Evolutionary conservation across 2,888 invertebrate genomes (phyloP).

Genomic region (Drosophila kuntzei): DNA sequence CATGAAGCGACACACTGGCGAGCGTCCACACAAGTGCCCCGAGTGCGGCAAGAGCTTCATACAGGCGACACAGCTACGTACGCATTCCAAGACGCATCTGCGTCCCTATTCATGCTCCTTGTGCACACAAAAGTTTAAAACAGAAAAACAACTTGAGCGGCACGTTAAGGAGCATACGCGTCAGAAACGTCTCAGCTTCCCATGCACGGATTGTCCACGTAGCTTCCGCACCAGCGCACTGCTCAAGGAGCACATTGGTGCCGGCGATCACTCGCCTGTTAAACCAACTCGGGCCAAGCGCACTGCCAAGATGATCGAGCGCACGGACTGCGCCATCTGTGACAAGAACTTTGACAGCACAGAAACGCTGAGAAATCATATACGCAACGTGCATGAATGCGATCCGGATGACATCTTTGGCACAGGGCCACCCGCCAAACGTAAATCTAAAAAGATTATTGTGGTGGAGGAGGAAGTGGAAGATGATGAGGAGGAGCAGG

Average conservation of each 20-base stretch:
- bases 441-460: slow-evolving; percentile 23
- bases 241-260: slow-evolving; percentile 69
- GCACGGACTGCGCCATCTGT: slow-evolving; percentile 82
- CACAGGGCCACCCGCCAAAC: slow-evolving; percentile 56
- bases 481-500: no score
- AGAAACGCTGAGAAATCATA: slow-evolving; percentile 81
- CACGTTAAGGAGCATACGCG: slow-evolving; percentile 70
- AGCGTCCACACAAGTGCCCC: slow-evolving; percentile 83
- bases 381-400: slow-evolving; percentile 81
- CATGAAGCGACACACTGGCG: slow-evolving; percentile 88
- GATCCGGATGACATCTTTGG: slow-evolving; percentile 82
- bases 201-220: slow-evolving; percentile 65
- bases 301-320: slow-evolving; percentile 58
- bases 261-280: slow-evolving; percentile 61
- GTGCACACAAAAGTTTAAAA: slow-evolving; percentile 86
- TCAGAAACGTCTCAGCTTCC: slow-evolving; percentile 59
- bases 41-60: slow-evolving; percentile 93
- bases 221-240: slow-evolving; percentile 62
- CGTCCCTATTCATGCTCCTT: slow-evolving; percentile 89
- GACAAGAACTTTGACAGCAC: slow-evolving; percentile 77
- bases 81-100: slow-evolving; percentile 91
- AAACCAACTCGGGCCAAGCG: slow-evolving; percentile 61
- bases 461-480: slow-evolving; percentile 17
- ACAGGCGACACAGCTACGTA: slow-evolving; percentile 91
- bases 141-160: slow-evolving; percentile 78